Conservation (phyloP, 2,797 vertebrate genomes). For the Notoglanidium macrostoma region DNA sequence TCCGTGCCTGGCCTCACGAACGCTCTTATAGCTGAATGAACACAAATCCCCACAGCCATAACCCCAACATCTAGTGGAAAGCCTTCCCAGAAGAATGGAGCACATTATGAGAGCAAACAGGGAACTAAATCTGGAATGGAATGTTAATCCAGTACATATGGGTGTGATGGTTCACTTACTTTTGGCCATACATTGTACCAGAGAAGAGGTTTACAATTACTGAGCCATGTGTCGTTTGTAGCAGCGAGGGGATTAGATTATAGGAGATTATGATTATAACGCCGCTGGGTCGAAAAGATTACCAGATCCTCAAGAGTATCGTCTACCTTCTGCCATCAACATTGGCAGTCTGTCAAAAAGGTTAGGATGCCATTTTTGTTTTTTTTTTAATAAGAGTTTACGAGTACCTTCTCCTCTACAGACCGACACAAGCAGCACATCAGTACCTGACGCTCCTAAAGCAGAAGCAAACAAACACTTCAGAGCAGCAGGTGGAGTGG, state of each 20-base stretch:
- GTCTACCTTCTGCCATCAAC: not conserved
- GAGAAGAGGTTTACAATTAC: too few species aligned
- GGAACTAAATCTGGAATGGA: too few species aligned
- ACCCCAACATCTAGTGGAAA: not conserved
- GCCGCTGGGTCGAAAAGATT: not conserved
- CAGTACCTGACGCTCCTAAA: not conserved
- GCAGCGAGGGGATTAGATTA: too few species aligned
- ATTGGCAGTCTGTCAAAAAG: not conserved
- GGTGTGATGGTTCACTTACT: too few species aligned
- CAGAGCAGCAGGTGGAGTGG: constrained; percentile 10
- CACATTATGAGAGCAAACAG: too few species aligned
- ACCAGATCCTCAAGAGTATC: not conserved
- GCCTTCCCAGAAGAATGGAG: too few species aligned
- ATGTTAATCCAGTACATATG: too few species aligned
- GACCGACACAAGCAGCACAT: not conserved
- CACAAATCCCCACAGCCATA: not conserved
- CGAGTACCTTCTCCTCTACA: not conserved
- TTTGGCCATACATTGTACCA: too few species aligned
- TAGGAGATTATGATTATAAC: not conserved
- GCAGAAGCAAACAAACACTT: constrained; percentile 38
- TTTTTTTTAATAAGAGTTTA: too few species aligned
- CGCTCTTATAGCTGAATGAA: not conserved
- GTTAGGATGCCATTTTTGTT: too few species aligned
- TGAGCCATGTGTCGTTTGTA: too few species aligned
- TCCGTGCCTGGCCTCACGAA: not conserved